These are phyloP conservation scores for Brachionus calyciflorus DNA, from an alignment of 1,140 invertebrate species.

Conservation along the genomic window DNA sequence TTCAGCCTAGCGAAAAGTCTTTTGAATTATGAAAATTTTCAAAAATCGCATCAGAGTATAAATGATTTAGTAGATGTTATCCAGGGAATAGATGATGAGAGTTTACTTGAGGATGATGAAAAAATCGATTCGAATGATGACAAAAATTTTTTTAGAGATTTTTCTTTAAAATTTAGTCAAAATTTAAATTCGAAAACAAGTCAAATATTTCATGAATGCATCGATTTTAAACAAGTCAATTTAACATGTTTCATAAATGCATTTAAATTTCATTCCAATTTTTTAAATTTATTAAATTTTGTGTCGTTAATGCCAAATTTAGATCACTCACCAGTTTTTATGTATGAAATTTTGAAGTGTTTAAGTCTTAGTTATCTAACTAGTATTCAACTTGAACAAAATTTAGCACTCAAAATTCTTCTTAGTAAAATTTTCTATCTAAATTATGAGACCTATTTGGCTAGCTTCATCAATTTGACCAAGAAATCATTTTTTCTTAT, in stretches of 20 bases:
- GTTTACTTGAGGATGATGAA: neutral
- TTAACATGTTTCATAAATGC: constrained; percentile 14
- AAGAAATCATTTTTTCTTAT: neutral
- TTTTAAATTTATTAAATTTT: neutral
- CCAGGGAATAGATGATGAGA: neutral
- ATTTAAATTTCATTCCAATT: constrained; percentile 33
- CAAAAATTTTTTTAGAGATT: constrained; percentile 42
- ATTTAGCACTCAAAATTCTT: constrained; percentile 23
- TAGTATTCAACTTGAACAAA: constrained; percentile 21
- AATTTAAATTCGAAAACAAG: neutral
- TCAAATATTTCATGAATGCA: neutral
- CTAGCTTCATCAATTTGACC: constrained; percentile 10
- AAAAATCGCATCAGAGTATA: neutral
- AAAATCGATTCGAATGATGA: neutral
- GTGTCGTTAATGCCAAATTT: neutral
- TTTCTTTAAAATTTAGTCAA: neutral
- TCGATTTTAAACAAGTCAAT: constrained; percentile 25
- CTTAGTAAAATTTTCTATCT: constrained; percentile 43
- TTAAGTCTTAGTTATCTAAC: neutral
- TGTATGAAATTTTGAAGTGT: neutral
- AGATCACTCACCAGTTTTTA: neutral
- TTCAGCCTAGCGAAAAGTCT: constrained; percentile 12
- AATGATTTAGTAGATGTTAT: neutral
- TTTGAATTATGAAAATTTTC: neutral
- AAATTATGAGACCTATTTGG: constrained; percentile 28